Base-by-base conservation (phyloP, 2,888 invertebrate species). In the Uropetala carovei region DNA sequence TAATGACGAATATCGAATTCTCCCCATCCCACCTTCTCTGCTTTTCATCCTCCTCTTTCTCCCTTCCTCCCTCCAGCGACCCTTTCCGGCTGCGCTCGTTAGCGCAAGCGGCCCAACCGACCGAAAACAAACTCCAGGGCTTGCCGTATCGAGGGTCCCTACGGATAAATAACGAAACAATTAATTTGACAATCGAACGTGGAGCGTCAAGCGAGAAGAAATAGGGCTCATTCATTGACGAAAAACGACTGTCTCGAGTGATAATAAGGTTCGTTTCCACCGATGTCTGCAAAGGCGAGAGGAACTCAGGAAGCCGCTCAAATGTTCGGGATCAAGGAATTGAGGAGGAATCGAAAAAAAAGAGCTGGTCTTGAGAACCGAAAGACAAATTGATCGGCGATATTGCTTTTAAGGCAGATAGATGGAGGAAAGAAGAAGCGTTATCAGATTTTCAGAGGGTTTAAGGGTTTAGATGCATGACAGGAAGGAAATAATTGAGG, bases 131-230 rank as follows among this genome's bases (percentile, higher is more conserved):
- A 75, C 75, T 22, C 18, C 18, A 75, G 75, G 75, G 27, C 75
- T 68, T 18, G 68, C 68, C 68, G 18, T 68, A n/a, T 68, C n/a
- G 68, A 68, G 68, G 75, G 27, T 13, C 75, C 75, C 75, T 18
- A 22, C 75, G 75, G 75, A 75, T 75, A 75, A 75, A 75, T 75
- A 75, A 75, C 75, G 75, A 75, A 75, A 75, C 75, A 75, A 75
- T 75, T 75, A 75, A 75, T 75, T 75, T 75, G 75, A 75, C 75
- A 75, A 27, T 75, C 22, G 75, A 22, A 27, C 75, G 22, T 27
- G 75, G 75, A 75, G 18, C 75, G 22, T 27, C 22, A 27, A 75
- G 18, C 18, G 68, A 68, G 68, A 22, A 68, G 75, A 2, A 75
- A 27, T 43, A 43, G 43, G 43, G 43, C 3, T 43, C 43, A 43